Conservation (phyloP, 2,888 invertebrate species). For the Catocala nupta region DNA sequence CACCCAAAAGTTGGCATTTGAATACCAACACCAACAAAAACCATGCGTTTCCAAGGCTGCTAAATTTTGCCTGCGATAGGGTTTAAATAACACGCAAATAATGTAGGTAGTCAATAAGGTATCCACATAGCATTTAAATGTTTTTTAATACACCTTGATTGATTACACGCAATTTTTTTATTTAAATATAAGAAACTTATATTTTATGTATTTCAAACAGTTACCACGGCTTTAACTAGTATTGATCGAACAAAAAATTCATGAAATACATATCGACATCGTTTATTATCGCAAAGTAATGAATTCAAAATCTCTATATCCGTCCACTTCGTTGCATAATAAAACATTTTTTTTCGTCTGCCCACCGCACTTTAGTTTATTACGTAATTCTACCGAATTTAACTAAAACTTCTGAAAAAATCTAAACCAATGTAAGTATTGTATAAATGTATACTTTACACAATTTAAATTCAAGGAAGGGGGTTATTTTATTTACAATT, state of each 20-base stretch:
- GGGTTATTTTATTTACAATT: constrained; percentile 43
- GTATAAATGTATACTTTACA: constrained; percentile 38
- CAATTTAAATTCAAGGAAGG: constrained; percentile 23
- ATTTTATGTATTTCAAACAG: constrained; percentile 12
- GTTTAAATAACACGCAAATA: no score
- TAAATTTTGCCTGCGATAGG: no score
- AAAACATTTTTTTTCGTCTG: constrained; percentile 5
- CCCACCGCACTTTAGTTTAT: constrained; percentile 8
- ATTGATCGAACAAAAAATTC: constrained; percentile 17
- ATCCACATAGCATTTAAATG: background rate
- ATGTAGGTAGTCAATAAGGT: no score
- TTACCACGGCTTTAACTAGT: constrained; percentile 11
- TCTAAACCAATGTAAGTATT: constrained; percentile 12
- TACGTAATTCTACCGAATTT: constrained; percentile 19
- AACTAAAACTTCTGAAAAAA: background rate
- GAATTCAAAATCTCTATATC: constrained; percentile 15
- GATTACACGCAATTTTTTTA: background rate
- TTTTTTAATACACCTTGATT: background rate
- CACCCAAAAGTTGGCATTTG: no score
- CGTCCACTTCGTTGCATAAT: constrained; percentile 12
- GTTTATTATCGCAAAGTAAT: constrained; percentile 9
- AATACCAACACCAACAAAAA: no score
- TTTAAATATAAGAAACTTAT: background rate
- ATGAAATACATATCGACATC: constrained; percentile 17
- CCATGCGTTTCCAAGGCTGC: no score